phyloP scores from a whole-genome alignment of 2,113 vertebrate genomes.

The Engystomops pustulosus region DNA sequence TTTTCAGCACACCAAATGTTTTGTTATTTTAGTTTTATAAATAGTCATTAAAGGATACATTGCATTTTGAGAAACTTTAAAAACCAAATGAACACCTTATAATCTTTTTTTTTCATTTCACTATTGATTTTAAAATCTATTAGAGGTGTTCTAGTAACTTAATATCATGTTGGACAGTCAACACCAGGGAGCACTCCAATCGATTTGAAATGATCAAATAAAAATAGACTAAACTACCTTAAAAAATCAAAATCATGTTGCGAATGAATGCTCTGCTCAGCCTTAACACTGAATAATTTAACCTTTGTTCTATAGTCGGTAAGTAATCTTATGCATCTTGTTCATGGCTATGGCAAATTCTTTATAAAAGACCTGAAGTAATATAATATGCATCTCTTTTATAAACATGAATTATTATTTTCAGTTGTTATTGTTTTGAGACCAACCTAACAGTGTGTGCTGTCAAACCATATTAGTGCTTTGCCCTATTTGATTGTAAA shows the following conservation, averaged over 20 bases:
- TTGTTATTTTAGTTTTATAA: no score
- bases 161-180: background rate
- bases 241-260: background rate
- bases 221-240: background rate
- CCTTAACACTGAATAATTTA: background rate
- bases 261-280: background rate
- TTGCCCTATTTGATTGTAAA: conserved; percentile 36
- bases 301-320: background rate
- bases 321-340: background rate
- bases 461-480: conserved; percentile 37
- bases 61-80: no score
- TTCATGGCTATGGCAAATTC: background rate
- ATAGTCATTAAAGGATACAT: no score
- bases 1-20: no score
- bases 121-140: background rate
- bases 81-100: background rate
- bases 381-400: background rate
- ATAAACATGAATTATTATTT: conserved; percentile 8
- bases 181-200: background rate
- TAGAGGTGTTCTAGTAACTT: background rate
- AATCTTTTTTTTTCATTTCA: background rate
- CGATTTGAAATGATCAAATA: background rate
- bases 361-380: background rate
- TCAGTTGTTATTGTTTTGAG: conserved; percentile 5
- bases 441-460: background rate